Conservation (phyloP, 2,113 vertebrate genomes). For the Marmota flaviventris region DNA sequence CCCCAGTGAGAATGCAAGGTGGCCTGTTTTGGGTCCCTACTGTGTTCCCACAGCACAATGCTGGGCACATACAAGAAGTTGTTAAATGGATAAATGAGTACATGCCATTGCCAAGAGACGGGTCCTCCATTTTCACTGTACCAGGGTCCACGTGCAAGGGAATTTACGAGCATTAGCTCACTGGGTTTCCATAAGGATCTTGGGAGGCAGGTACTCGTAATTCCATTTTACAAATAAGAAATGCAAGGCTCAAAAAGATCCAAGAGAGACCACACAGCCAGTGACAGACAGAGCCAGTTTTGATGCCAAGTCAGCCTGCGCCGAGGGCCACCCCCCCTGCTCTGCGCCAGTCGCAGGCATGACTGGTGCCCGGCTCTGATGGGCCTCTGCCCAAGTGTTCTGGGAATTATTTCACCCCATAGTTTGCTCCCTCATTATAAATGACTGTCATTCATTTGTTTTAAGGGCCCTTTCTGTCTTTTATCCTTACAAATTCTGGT, state of each 20-base stretch:
- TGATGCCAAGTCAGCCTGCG: neutral
- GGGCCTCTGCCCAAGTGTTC: neutral
- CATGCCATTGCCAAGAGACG: fast-evolving
- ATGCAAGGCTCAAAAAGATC: conserved; percentile 42
- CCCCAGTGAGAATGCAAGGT: fast-evolving
- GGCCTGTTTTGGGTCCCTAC: no score
- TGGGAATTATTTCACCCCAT: neutral
- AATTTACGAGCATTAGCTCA: neutral
- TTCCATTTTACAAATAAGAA: conserved; percentile 54
- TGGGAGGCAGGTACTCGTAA: neutral
- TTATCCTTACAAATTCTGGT: neutral
- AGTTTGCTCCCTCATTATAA: neutral
- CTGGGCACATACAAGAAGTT: no score
- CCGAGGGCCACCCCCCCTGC: neutral
- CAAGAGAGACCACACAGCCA: conserved; percentile 71
- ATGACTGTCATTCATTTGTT: neutral
- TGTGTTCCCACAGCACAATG: fast-evolving
- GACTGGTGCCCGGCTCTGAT: neutral
- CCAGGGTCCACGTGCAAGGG: neutral
- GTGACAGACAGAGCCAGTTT: neutral
- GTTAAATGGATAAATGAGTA: fast-evolving
- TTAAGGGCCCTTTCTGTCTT: neutral
- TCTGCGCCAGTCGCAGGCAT: fast-evolving
- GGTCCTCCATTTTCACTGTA: fast-evolving
- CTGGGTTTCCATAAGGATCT: neutral